phyloP scores from a whole-genome alignment of 2,888 invertebrate genomes.

The Drosophila algonquin region DNA sequence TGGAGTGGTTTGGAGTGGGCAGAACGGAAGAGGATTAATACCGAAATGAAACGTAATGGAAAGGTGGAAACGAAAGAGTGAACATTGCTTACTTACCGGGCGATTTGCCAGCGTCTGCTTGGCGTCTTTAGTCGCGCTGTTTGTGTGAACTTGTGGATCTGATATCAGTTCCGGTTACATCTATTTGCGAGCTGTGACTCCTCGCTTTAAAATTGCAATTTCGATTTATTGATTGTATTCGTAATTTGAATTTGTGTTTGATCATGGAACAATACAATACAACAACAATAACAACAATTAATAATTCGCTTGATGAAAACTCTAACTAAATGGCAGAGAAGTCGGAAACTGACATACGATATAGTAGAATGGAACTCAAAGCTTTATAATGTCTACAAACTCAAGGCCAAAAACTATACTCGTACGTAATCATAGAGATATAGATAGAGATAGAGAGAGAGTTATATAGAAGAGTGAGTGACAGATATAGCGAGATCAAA shows the following conservation, averaged over 20 bases:
- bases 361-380: conserved; percentile 33
- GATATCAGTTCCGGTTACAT: conserved; percentile 77
- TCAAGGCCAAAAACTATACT: conserved; percentile 22
- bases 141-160: conserved; percentile 48
- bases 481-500: conserved; percentile 5
- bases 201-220: conserved; percentile 77
- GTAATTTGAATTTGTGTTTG: conserved; percentile 41
- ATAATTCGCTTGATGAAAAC: conserved; percentile 61
- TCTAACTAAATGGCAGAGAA: conserved; percentile 58
- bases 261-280: conserved; percentile 82
- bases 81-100: conserved; percentile 62
- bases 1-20: conserved; percentile 2
- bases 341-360: conserved; percentile 30
- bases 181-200: conserved; percentile 79
- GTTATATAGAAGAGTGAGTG: conserved; percentile 18
- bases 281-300: conserved; percentile 83
- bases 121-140: conserved; percentile 31
- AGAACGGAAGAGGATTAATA: conserved; percentile 37
- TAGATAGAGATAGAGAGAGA: conserved; percentile 8
- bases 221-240: conserved; percentile 60
- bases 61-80: conserved; percentile 43
- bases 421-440: conserved; percentile 23
- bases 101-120: conserved; percentile 44
- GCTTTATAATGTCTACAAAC: conserved; percentile 52
- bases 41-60: conserved; percentile 16